Evolutionary conservation across 2,797 vertebrate genomes (phyloP).

Genomic region (Babyrousa celebensis): DNA sequence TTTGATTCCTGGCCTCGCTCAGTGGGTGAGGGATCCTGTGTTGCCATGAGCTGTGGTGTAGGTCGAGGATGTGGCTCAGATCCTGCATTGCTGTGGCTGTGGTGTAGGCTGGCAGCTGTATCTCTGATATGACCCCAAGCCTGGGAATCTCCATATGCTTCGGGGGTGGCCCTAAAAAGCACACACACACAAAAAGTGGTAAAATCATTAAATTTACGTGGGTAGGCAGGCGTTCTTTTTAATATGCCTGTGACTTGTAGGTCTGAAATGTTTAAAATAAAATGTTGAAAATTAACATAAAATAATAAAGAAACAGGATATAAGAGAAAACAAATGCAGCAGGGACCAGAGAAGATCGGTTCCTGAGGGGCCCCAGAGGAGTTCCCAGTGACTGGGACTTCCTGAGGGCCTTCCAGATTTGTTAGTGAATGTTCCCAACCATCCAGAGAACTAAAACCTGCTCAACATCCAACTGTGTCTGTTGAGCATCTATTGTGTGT

Average conservation of each 20-base stretch:
- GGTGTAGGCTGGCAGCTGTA: too few species aligned
- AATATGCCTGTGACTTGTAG: neutral
- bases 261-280: conserved; percentile 63
- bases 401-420: neutral
- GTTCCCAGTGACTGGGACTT: neutral
- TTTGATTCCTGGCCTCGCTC: too few species aligned
- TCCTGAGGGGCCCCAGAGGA: neutral
- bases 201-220: neutral
- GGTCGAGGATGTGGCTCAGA: too few species aligned
- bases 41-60: too few species aligned
- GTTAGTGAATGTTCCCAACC: neutral
- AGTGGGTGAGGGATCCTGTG: too few species aligned
- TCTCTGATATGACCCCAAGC: too few species aligned
- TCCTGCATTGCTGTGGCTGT: too few species aligned
- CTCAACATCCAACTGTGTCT: neutral
- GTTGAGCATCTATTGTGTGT: neutral
- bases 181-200: neutral
- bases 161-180: too few species aligned
- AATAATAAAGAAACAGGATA: conserved; percentile 43
- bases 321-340: neutral
- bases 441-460: neutral
- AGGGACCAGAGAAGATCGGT: neutral
- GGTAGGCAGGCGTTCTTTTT: neutral
- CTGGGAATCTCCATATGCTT: too few species aligned
- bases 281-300: neutral